Conservation (phyloP, 2,113 vertebrate genomes). For the Tragulus kanchil region DNA sequence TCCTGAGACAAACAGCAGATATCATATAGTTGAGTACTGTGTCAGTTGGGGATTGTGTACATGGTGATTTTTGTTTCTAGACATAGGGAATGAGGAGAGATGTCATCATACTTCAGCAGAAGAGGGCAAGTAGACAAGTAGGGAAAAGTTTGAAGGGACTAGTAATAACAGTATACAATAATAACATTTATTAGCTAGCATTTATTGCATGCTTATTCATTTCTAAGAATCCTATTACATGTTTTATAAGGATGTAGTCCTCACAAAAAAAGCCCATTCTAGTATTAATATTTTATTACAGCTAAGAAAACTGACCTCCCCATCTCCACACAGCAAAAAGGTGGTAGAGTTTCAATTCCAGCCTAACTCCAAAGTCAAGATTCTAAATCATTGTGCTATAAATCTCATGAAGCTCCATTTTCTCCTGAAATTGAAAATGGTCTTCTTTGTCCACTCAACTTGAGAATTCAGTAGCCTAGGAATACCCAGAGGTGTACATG, state of each 20-base stretch:
- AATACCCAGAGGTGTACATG: neutral
- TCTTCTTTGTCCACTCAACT: neutral
- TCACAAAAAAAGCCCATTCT: neutral
- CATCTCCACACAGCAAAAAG: neutral
- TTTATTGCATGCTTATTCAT: neutral
- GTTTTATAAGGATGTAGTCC: neutral
- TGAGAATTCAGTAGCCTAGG: neutral
- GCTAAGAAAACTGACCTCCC: neutral
- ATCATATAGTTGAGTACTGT: neutral
- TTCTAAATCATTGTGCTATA: neutral
- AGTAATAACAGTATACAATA: neutral
- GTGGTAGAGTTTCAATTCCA: neutral
- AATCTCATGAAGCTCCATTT: neutral
- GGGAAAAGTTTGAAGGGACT: neutral
- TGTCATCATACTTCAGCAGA: neutral
- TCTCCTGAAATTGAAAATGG: neutral
- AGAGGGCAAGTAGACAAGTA: neutral
- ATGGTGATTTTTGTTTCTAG: neutral
- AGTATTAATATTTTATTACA: neutral
- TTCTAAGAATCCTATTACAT: neutral
- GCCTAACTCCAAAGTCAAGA: neutral
- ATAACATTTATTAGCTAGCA: neutral
- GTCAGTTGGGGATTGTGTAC: neutral
- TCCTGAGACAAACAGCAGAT: constrained; percentile 52
- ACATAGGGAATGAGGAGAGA: neutral